Conservation (phyloP, 2,888 invertebrate genomes). For the Drosophila cognata region DNA sequence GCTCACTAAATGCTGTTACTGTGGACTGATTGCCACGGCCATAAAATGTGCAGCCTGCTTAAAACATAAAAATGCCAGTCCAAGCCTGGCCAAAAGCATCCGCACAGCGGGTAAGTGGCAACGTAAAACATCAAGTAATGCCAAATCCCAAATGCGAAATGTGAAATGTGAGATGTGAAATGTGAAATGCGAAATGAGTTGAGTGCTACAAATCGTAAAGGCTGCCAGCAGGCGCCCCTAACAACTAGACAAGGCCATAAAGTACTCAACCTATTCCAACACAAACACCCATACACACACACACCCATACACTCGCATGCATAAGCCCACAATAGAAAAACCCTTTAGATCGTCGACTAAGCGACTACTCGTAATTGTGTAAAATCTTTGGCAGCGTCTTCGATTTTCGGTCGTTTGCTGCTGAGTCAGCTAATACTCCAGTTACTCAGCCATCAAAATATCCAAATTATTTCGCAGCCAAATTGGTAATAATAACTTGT, state of each 20-base stretch:
- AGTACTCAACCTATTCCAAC: slow-evolving; percentile 32
- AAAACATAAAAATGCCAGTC: slow-evolving; percentile 72
- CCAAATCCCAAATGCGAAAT: slow-evolving; percentile 65
- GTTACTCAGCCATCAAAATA: slow-evolving; percentile 63
- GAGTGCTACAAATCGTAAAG: slow-evolving; percentile 79
- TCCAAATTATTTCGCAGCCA: slow-evolving; percentile 76
- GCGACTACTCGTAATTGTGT: slow-evolving; percentile 55
- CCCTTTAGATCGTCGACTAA: slow-evolving; percentile 38
- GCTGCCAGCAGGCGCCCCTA: slow-evolving; percentile 44
- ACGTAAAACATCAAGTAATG: slow-evolving; percentile 80
- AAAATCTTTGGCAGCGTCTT: slow-evolving; percentile 52
- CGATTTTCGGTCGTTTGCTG: slow-evolving; percentile 44
- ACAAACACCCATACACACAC: slow-evolving; percentile 2
- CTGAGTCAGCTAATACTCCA: slow-evolving; percentile 56
- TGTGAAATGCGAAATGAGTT: slow-evolving; percentile 77
- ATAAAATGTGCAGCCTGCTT: slow-evolving; percentile 80
- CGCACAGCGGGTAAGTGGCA: slow-evolving; percentile 61
- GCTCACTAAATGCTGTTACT: slow-evolving; percentile 73
- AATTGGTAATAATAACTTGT: slow-evolving; percentile 81
- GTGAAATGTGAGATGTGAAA: slow-evolving; percentile 63
- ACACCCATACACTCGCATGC: neutral
- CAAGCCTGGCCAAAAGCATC: slow-evolving; percentile 56
- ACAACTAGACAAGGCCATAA: slow-evolving; percentile 69
- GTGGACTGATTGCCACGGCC: slow-evolving; percentile 61
- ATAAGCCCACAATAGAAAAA: slow-evolving; percentile 14